These are phyloP conservation scores for Lasioglossum vierecki DNA, from an alignment of 2,888 invertebrate genomes.

Conservation along the genomic window DNA sequence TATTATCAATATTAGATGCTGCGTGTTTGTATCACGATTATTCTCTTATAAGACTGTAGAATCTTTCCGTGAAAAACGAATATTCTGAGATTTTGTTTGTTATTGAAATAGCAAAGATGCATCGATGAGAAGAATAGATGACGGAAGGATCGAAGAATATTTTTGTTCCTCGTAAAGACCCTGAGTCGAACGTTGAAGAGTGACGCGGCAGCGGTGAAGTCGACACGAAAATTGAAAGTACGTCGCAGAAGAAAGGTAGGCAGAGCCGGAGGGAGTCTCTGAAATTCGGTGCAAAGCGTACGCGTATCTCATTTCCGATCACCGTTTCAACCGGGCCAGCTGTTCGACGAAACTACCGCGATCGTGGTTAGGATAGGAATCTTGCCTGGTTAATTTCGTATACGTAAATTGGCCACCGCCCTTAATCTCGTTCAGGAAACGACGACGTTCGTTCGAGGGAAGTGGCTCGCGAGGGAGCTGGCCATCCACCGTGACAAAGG, in stretches of 20 bases:
- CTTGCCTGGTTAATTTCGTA: constrained; percentile 2
- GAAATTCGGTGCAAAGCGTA: background rate
- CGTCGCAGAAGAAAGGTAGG: background rate
- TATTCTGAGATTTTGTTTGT: too few species aligned
- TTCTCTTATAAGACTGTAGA: too few species aligned
- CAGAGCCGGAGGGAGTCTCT: background rate
- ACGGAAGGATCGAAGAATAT: too few species aligned
- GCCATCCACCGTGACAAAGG: constrained; percentile 13
- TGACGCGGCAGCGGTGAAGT: too few species aligned
- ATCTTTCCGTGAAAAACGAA: too few species aligned
- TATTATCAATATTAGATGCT: too few species aligned
- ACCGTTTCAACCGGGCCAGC: background rate
- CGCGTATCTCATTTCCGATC: background rate
- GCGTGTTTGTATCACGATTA: too few species aligned
- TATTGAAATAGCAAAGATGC: too few species aligned
- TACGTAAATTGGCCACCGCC: background rate
- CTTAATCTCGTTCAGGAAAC: constrained; percentile 8
- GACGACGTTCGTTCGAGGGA: background rate
- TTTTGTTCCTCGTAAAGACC: too few species aligned
- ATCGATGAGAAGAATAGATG: too few species aligned
- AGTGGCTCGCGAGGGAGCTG: background rate
- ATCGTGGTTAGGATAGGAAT: background rate
- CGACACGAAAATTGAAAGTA: background rate
- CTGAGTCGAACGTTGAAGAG: background rate
- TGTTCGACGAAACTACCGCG: background rate